Conservation (phyloP, 2,888 invertebrate species). For the Spisula subtruncata region DNA sequence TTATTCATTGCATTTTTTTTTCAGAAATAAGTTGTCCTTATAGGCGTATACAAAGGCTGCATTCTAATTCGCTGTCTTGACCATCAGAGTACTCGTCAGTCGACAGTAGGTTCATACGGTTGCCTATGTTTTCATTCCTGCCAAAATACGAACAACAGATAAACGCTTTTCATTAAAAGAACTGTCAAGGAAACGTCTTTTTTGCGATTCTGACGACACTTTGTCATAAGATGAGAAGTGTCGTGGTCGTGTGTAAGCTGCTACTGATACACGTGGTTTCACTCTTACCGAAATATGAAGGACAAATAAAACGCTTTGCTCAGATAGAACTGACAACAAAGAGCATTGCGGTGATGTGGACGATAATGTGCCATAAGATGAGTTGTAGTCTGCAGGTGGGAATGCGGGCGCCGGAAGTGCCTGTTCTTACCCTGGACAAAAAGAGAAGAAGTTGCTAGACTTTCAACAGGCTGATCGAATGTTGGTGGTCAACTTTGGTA, state of each 20-base stretch:
- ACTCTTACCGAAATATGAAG: not conserved
- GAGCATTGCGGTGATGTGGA: constrained; percentile 18
- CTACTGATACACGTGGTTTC: not conserved
- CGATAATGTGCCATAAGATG: not conserved
- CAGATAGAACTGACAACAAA: not conserved
- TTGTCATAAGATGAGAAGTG: no score
- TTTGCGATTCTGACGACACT: no score
- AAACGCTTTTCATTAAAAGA: no score
- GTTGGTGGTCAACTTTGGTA: constrained; percentile 84
- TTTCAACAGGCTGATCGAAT: constrained; percentile 73
- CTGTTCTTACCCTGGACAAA: constrained; percentile 54
- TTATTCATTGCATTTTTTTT: not conserved
- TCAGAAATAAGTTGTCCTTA: not conserved
- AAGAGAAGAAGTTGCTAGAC: constrained; percentile 56
- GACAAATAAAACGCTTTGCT: not conserved
- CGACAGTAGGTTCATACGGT: no score
- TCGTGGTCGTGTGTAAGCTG: not conserved
- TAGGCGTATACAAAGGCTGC: not conserved
- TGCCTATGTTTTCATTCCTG: no score
- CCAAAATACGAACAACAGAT: no score
- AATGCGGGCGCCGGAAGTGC: constrained; percentile 61
- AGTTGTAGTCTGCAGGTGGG: constrained; percentile 46
- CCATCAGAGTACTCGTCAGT: not conserved
- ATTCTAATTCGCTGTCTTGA: not conserved
- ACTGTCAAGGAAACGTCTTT: no score